Base-by-base conservation (phyloP, 1,140 invertebrate genomes). In the Lepidurus apus region DNA sequence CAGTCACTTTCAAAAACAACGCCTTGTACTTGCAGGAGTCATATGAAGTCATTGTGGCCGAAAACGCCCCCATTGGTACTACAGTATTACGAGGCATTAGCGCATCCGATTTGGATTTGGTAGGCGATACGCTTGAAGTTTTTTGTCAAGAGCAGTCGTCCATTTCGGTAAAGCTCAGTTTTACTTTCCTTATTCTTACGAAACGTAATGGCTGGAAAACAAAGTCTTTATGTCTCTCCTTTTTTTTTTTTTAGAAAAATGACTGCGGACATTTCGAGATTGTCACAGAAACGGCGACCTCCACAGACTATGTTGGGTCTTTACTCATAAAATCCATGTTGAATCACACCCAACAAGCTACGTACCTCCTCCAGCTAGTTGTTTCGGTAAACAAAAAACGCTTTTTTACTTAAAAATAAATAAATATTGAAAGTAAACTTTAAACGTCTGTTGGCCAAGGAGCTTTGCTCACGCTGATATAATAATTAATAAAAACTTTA, bases 121-220 rank as follows among this genome's bases (percentile, higher is more conserved):
- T 92, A 17, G 94, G 94, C 3, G 91, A 94, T 65, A 91, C 89
- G 81, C 87, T 95, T 73, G 91, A 93, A 85, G 88, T 95, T 5
- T 89, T 88, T 74, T 96, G 94, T 82, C 84, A 88, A 74, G 84
- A 87, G 0, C 85, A 65, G 53, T 65, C 53, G 7, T 65, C 53
- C 53, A 21, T 21, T 9, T 65, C 53, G 53, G 53, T 65, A 65
- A 65, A 17, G 53, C 53, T 65, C 21, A 65, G 53, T 21, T 65
- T n/a, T n/a, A n/a, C 53, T 65, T 21, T 13, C 53, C 17, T 65
- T 65, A 21, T 65, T 2, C 26, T 34, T 34, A 4, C 3, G 34
- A 34, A 65, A 65, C 17, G 21, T 13, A 17, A 65, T 21, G 53
- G 0, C 53, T 8, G 17, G 6, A 65, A 21, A 13, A 21, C 17